Conservation (phyloP, 2,888 invertebrate species). For the Hirtodrosophila trivittata region DNA sequence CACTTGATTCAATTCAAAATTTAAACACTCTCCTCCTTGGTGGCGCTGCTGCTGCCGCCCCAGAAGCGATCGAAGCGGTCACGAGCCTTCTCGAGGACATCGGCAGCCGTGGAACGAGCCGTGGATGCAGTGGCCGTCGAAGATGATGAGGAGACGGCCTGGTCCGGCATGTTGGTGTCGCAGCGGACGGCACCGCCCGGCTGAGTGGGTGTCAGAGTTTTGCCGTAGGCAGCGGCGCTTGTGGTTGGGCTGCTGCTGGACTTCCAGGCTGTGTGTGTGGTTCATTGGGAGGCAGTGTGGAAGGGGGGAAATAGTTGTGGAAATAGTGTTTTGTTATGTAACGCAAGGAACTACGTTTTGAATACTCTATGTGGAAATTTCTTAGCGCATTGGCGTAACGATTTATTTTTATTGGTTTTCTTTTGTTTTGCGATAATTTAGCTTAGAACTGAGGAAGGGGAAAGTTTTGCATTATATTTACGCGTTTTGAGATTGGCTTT, state of each 20-base stretch:
- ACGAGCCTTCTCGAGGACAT: slow-evolving; percentile 91
- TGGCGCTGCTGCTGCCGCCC: slow-evolving; percentile 86
- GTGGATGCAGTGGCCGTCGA: slow-evolving; percentile 76
- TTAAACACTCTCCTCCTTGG: slow-evolving; percentile 86
- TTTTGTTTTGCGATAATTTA: slow-evolving; percentile 33
- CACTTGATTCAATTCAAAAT: slow-evolving; percentile 41
- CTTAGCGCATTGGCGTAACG: not conserved
- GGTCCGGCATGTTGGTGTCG: slow-evolving; percentile 47
- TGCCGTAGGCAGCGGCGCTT: slow-evolving; percentile 63
- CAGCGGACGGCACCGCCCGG: slow-evolving; percentile 69
- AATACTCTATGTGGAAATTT: slow-evolving; percentile 60
- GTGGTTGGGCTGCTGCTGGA: slow-evolving; percentile 72
- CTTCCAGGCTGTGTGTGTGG: slow-evolving; percentile 74
- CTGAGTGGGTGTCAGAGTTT: slow-evolving; percentile 66
- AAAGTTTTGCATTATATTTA: slow-evolving; percentile 70
- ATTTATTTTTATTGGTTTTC: slow-evolving; percentile 7
- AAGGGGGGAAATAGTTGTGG: slow-evolving; percentile 77
- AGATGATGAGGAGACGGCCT: slow-evolving; percentile 57
- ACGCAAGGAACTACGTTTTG: slow-evolving; percentile 69
- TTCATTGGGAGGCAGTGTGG: slow-evolving; percentile 68
- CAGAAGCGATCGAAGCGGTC: slow-evolving; percentile 94
- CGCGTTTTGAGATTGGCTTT: slow-evolving; percentile 68
- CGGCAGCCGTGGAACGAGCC: slow-evolving; percentile 85
- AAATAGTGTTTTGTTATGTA: slow-evolving; percentile 77
- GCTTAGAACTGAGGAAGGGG: slow-evolving; percentile 58